Conservation (phyloP, 1,140 invertebrate species). For the Bradynema listronoti region DNA sequence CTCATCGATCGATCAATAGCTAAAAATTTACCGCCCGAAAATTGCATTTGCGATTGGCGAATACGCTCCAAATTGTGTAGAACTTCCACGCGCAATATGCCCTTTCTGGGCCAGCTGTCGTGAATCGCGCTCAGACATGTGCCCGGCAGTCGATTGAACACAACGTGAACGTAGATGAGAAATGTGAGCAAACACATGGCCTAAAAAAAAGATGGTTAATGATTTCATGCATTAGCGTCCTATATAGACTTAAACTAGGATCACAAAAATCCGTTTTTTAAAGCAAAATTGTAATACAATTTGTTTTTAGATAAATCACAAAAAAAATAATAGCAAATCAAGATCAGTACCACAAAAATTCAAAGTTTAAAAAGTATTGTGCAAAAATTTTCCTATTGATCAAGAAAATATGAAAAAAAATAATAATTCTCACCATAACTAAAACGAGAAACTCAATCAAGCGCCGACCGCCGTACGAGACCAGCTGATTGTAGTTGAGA, state of each 20-base stretch:
- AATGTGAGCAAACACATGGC: slow-evolving; percentile 81
- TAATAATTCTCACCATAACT: slow-evolving; percentile 47
- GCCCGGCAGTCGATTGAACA: slow-evolving; percentile 81
- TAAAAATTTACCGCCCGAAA: slow-evolving; percentile 8
- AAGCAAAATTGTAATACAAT: slow-evolving; percentile 1
- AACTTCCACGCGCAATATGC: slow-evolving; percentile 86
- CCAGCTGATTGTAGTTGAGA: slow-evolving; percentile 77
- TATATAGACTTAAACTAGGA: background rate
- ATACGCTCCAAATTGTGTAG: slow-evolving; percentile 21
- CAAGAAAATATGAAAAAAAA: slow-evolving; percentile 9
- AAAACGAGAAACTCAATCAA: slow-evolving; percentile 84
- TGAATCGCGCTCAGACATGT: slow-evolving; percentile 84
- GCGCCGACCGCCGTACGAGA: slow-evolving; percentile 75
- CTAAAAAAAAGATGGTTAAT: no score
- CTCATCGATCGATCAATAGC: no score
- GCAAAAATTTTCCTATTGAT: background rate
- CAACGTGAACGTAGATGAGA: slow-evolving; percentile 85
- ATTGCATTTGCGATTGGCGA: slow-evolving; percentile 14
- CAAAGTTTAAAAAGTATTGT: background rate
- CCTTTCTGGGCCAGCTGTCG: slow-evolving; percentile 84
- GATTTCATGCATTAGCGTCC: no score
- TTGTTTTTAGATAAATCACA: background rate
- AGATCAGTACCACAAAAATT: no score
- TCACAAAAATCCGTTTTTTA: slow-evolving; percentile 6
- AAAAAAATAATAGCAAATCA: slow-evolving; percentile 21